Percentiles rank a stretch among this genome's conserved stretches.
These are phyloP conservation scores for Solea solea DNA, from an alignment of 2,113 vertebrate genomes.

Conservation along the genomic window DNA sequence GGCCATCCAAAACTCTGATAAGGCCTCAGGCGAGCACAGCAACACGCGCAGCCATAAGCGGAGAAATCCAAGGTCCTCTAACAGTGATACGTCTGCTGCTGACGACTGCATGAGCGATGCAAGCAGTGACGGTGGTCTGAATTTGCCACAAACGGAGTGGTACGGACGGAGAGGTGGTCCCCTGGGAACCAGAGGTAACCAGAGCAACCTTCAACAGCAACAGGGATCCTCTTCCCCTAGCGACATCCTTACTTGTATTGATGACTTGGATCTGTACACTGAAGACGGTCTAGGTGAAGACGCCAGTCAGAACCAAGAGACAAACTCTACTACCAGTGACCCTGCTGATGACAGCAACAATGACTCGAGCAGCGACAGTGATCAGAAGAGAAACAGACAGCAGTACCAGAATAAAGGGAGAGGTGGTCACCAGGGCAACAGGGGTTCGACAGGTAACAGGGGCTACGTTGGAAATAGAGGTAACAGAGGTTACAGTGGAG, in stretches of 20 bases:
- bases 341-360: not conserved
- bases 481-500: no score
- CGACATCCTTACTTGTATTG: accelerated
- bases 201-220: not conserved
- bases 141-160: not conserved
- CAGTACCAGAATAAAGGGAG: accelerated
- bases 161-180: not conserved
- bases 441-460: not conserved
- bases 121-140: not conserved
- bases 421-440: conserved; percentile 4
- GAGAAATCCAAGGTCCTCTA: not conserved
- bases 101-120: not conserved
- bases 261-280: accelerated
- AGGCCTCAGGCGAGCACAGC: not conserved
- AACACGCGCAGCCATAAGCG: not conserved
- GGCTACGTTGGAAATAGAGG: no score
- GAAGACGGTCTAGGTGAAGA: accelerated
- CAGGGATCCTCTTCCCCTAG: not conserved
- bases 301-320: not conserved
- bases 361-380: not conserved
- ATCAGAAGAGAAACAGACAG: not conserved
- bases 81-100: not conserved
- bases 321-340: not conserved
- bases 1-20: conserved; percentile 31
- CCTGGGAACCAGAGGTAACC: not conserved